These are phyloP conservation scores for Beaufortia kweichowensis DNA, from an alignment of 2,113 vertebrate genomes.

Conservation along the genomic window DNA sequence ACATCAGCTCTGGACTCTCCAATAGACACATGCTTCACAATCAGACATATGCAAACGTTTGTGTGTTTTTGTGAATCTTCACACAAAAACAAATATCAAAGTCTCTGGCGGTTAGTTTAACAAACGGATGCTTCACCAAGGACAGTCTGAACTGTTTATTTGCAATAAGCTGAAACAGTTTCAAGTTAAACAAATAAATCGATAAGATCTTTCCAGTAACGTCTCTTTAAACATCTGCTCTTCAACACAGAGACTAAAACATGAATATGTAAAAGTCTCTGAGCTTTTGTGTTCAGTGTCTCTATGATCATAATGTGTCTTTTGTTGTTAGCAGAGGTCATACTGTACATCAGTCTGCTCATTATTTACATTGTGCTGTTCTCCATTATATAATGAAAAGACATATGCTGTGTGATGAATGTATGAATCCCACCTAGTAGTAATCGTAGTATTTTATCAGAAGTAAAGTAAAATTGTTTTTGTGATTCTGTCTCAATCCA, in stretches of 20 bases:
- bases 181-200: constrained; percentile 8
- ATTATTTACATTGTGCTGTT: background rate
- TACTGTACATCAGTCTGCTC: too few relatives aligned
- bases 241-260: too few relatives aligned
- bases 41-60: too few relatives aligned
- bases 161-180: background rate
- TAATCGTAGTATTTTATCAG: too few relatives aligned
- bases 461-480: too few relatives aligned
- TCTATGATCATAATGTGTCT: background rate
- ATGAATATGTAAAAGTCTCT: too few relatives aligned
- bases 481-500: constrained; percentile 59
- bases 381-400: background rate
- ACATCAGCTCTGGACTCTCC: too few relatives aligned
- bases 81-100: constrained; percentile 62
- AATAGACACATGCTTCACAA: too few relatives aligned
- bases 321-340: background rate
- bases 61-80: too few relatives aligned
- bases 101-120: constrained; percentile 34
- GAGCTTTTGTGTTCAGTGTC: background rate
- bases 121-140: background rate
- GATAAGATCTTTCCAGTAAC: background rate
- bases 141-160: background rate
- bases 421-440: too few relatives aligned
- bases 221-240: background rate
- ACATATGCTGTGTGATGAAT: too few relatives aligned